phyloP scores from a whole-genome alignment of 2,113 vertebrate genomes.

The Albula goreensis region DNA sequence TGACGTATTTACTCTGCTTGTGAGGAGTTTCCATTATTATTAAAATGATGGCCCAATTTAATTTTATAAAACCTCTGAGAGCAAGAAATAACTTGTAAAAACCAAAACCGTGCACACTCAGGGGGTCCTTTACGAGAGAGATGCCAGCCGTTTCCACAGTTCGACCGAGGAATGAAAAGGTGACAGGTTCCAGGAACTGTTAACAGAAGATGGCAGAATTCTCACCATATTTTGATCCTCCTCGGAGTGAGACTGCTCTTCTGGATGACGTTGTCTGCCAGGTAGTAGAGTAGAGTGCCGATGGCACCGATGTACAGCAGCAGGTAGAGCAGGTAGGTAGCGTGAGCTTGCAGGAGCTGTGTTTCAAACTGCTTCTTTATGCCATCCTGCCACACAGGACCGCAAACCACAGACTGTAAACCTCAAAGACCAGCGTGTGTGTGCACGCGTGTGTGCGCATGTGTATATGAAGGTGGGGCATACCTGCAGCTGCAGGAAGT shows the following conservation, averaged over 20 bases:
- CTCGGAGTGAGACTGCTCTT: constrained; percentile 41
- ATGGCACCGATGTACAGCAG: constrained; percentile 31
- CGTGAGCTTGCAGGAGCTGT: constrained; percentile 25
- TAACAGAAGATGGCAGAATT: background rate
- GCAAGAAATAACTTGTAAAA: too few species aligned
- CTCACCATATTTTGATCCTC: constrained; percentile 39
- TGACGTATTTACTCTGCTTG: background rate
- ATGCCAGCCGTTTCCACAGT: too few species aligned
- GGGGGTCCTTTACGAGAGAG: too few species aligned
- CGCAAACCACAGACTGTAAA: background rate
- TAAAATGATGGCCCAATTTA: background rate
- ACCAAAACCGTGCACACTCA: too few species aligned
- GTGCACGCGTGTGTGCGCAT: too few species aligned
- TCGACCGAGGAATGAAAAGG: background rate
- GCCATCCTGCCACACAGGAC: constrained; percentile 29
- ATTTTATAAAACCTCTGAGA: too few species aligned
- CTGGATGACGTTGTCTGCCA: constrained; percentile 41
- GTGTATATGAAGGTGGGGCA: background rate
- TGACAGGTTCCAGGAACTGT: background rate
- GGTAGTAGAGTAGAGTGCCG: constrained; percentile 36
- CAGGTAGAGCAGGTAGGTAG: constrained; percentile 35
- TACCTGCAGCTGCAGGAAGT: constrained; percentile 36
- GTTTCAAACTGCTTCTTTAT: constrained; percentile 39
- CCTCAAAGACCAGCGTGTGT: too few species aligned
- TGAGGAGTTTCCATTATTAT: background rate